Evolutionary conservation across 2,113 vertebrate species (phyloP).

Genomic region (Alligator sinensis): DNA sequence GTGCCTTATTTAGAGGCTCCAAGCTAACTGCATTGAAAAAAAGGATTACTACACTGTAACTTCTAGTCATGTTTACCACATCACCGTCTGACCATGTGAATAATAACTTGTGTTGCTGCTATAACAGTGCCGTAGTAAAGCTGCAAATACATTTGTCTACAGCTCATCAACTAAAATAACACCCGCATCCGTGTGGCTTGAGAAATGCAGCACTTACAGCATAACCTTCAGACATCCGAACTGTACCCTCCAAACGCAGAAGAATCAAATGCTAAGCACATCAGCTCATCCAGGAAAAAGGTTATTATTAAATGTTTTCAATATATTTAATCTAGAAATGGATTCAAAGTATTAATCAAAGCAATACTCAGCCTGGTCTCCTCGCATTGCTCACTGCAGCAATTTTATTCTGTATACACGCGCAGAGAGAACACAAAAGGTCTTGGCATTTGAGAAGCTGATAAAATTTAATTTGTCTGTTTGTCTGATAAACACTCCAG

Average conservation of each 20-base stretch:
- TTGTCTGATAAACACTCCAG: conserved; percentile 64
- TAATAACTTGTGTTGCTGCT: not conserved
- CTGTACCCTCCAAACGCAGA: not conserved
- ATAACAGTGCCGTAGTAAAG: not conserved
- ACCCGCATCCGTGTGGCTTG: not conserved
- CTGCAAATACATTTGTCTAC: conserved; percentile 30
- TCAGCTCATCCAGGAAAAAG: conserved; percentile 33
- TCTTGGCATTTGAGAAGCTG: conserved; percentile 69
- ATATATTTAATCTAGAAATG: conserved; percentile 53
- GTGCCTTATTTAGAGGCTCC: not conserved
- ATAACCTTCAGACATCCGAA: conserved; percentile 25
- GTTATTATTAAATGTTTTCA: conserved; percentile 74
- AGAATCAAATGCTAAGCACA: conserved; percentile 49
- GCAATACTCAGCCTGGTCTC: conserved; percentile 23
- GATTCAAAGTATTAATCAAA: conserved; percentile 70
- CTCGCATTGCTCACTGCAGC: conserved; percentile 1
- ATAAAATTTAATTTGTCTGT: conserved; percentile 74
- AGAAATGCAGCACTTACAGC: not conserved
- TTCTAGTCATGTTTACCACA: not conserved
- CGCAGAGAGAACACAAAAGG: conserved; percentile 55
- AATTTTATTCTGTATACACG: conserved; percentile 47
- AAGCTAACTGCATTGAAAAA: not conserved
- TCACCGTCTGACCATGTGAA: not conserved
- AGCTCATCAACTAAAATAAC: conserved; percentile 9
- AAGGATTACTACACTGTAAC: not conserved